Evolutionary conservation across 2,888 invertebrate species (phyloP).

Genomic region (Mylabris sibirica): DNA sequence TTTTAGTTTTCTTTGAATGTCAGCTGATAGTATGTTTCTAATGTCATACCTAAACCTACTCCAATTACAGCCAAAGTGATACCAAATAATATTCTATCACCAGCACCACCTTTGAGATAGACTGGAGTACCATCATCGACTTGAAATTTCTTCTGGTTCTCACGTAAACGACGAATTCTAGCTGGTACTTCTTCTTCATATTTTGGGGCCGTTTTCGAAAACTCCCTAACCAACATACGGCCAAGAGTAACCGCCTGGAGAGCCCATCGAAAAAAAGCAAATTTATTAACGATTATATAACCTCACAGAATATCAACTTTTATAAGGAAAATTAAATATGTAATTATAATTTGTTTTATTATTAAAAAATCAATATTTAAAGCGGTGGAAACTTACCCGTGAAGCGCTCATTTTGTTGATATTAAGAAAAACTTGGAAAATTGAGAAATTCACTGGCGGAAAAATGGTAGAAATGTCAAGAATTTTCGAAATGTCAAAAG

Average conservation of each 20-base stretch:
- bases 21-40: slow-evolving; percentile 48
- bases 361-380: background rate
- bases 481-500: slow-evolving; percentile 16
- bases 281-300: slow-evolving; percentile 25
- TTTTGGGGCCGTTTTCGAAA: slow-evolving; percentile 30
- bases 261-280: background rate
- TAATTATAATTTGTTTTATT: background rate
- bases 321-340: background rate
- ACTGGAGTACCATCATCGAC: slow-evolving; percentile 67
- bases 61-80: slow-evolving; percentile 56
- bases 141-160: slow-evolving; percentile 41
- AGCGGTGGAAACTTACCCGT: background rate
- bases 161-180: slow-evolving; percentile 22
- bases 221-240: slow-evolving; percentile 33
- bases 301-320: background rate
- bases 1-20: slow-evolving; percentile 16
- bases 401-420: slow-evolving; percentile 4
- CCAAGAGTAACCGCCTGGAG: slow-evolving; percentile 26
- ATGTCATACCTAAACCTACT: slow-evolving; percentile 54
- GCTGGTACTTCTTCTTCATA: slow-evolving; percentile 33
- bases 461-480: background rate
- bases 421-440: slow-evolving; percentile 5
- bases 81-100: slow-evolving; percentile 63
- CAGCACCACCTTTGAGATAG: slow-evolving; percentile 67
- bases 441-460: background rate